Percentiles rank a stretch among this genome's conserved stretches.
Evolutionary conservation across 2,888 invertebrate species (phyloP).

Genomic region (Aethes cnicana): DNA sequence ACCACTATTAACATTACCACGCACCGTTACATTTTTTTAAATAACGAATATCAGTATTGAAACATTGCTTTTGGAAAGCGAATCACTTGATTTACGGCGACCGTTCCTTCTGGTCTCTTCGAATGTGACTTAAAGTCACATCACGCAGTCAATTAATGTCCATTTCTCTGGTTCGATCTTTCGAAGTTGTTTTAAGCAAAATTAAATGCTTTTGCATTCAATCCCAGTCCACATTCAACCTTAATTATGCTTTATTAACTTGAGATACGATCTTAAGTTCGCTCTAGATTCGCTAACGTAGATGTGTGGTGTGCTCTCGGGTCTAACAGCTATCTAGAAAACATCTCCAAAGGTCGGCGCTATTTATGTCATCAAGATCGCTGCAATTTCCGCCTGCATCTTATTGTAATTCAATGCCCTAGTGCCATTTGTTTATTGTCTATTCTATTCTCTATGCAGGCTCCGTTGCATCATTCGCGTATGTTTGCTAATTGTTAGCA

Average conservation of each 20-base stretch:
- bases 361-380: constrained; percentile 44
- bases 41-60: constrained; percentile 15
- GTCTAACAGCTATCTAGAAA: constrained; percentile 20
- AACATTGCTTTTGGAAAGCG: constrained; percentile 19
- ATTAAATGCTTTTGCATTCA: background rate
- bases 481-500: constrained; percentile 21
- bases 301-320: constrained; percentile 9
- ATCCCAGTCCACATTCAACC: constrained; percentile 7
- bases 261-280: constrained; percentile 7
- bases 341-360: constrained; percentile 34
- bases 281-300: constrained; percentile 17
- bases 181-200: constrained; percentile 8
- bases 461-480: constrained; percentile 23
- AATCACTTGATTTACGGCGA: constrained; percentile 21
- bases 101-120: constrained; percentile 9
- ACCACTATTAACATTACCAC: constrained; percentile 13
- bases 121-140: constrained; percentile 13
- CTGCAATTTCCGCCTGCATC: constrained; percentile 43
- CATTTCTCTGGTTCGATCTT: constrained; percentile 20
- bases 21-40: constrained; percentile 2
- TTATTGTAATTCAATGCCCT: constrained; percentile 45
- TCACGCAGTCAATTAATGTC: constrained; percentile 23
- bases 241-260: constrained; percentile 4
- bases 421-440: constrained; percentile 41
- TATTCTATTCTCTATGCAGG: constrained; percentile 38